Evolutionary conservation across 2,113 vertebrate genomes (phyloP), one percentile per base, ranked within the genome.

Genomic region (Pristiophorus japonicus): DNA sequence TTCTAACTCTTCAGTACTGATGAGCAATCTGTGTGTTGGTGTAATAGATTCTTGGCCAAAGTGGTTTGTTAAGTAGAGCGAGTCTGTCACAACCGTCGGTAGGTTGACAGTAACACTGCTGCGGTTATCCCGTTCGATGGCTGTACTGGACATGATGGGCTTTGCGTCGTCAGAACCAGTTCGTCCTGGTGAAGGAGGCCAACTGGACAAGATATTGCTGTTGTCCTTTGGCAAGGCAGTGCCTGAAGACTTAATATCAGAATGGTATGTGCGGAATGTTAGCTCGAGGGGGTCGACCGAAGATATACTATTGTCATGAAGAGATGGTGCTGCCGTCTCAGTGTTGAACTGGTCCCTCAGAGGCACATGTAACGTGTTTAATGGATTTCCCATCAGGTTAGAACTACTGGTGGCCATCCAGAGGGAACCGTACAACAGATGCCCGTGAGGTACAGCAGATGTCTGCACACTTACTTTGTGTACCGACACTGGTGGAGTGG

Each of bases 1-100:
- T 91, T n/a, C 30, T 38, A 63, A 20, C 55, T 63, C 55, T 91
- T 91, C 88, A n/a, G 88, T 91, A n/a, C 34, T 91, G 62, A 91
- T 55, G 30, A 88, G 14, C 85, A 88, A 30, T 34, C 55, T 63
- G 20, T 91, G 30, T 62, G 88, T 63, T 62, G 88, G 8, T 63
- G 34, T 18, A 1, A 63, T 22, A 63, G 55, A 20, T 10, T 63
- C 34, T 1, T 8, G n/a, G 55, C 14, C 18, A 7, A 38, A 42
- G 75, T 81, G 34, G 55, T 38, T 38, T 91, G 88, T 62, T 0
- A 63, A 38, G 30, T 38, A 59, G 34, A 38, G 34, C 1, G 2
- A 20, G 3, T 38, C 55, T 6, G 88, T 5, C 4, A 12, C 16
- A 6, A 2, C 6, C 8, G 8, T n/a, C 8, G 38, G 88, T n/a